Evolutionary conservation across 2,797 vertebrate species (phyloP).

Genomic region (Ctenopoma multispine): DNA sequence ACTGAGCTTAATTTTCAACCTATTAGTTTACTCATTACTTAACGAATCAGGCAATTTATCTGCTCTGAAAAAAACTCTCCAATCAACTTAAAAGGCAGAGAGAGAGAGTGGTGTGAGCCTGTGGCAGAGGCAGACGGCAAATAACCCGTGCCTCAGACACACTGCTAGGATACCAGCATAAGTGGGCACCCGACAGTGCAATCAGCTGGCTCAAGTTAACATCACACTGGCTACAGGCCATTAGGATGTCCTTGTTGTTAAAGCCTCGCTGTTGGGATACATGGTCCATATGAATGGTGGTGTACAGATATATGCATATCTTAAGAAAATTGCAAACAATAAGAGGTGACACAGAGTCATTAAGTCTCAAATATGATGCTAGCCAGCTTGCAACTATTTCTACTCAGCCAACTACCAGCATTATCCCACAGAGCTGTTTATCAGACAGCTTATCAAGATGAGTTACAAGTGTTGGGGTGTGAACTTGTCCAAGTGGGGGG

Average conservation of each 20-base stretch:
- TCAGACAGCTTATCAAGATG: slow-evolving; percentile 46
- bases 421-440: slow-evolving; percentile 28
- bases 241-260: slow-evolving; percentile 20
- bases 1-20: neutral
- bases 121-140: slow-evolving; percentile 12
- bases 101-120: neutral
- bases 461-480: slow-evolving; percentile 43
- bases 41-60: neutral
- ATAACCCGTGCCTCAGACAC: slow-evolving; percentile 13
- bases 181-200: slow-evolving; percentile 35
- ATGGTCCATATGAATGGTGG: neutral
- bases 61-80: neutral
- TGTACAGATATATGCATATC: neutral
- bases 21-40: slow-evolving; percentile 1
- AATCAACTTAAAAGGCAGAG: neutral
- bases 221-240: slow-evolving; percentile 30
- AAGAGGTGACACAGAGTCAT: slow-evolving; percentile 6
- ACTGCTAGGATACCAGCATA: slow-evolving; percentile 33
- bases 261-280: slow-evolving; percentile 6
- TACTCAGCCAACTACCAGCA: slow-evolving; percentile 38
- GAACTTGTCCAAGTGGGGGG: slow-evolving; percentile 43
- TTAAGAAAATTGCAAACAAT: slow-evolving; percentile 3
- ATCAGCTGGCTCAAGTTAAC: slow-evolving; percentile 38
- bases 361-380: slow-evolving; percentile 6
- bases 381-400: slow-evolving; percentile 13